Evolutionary conservation across 2,797 vertebrate species (phyloP), one percentile per base, ranked within the genome.

Genomic region (Sebastes variabilis): DNA sequence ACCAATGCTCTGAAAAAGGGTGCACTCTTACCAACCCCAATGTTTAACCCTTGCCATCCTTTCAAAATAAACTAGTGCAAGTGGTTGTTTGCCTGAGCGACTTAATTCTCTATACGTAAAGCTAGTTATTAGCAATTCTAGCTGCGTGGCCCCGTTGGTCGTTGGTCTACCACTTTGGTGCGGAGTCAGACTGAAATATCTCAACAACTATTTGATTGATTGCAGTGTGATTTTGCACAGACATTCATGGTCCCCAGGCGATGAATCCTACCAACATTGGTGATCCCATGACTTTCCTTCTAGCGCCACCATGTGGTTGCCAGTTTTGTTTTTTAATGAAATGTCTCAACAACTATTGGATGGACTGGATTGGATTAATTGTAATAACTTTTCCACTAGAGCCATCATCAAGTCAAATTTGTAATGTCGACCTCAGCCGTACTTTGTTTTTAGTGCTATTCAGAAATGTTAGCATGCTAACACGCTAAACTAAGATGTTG

Each of bases 31-130:
- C 38, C 68, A 84, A 58, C 24, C 14, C 52, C 78, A 75, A 72
- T 56, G 18, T 81, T 84, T 83, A 91, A 73, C 59, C 72, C 56
- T 75, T 56, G 56, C 58, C 29, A 27, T 20, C 55, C 29, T 74
- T 36, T 14, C 30, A 64, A 73, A 65, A 34, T 27, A 58, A 38
- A 29, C 4, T 30, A 74, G 10, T 49, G 38, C 18, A 65, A 72
- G 46, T 68, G 42, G 58, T 66, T 54, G 46, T 73, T 75, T 60
- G 8, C 25, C 36, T 75, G 25, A 38, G 6, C 52, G 16, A 79
- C 46, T 42, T 14, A 2, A 20, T 34, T 30, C n/a, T 77, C 2
- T 7, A 4, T 22, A 9, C 10, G 6, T 42, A 29, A 65, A 22
- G 24, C 14, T 34, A 29, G 22, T 34, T n/a, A 9, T 68, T n/a